Evolutionary conservation across 1,140 invertebrate species (phyloP).

Genomic region (Steinernema feltiae): DNA sequence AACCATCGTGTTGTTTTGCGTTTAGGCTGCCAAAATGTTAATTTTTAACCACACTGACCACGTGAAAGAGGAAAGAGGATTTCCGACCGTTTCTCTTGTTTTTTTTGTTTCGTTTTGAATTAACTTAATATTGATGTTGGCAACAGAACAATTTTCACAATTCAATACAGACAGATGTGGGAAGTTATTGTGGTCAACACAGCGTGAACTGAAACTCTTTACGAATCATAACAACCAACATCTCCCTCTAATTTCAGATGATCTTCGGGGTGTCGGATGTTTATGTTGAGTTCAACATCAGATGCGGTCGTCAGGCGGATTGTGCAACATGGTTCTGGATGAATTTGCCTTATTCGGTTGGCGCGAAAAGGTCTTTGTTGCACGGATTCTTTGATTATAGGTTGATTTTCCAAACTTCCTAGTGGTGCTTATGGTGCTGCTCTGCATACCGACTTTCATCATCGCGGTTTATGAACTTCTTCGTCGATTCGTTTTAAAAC

Average conservation of each 20-base stretch:
- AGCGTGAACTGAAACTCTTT: too few relatives aligned
- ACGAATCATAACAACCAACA: too few relatives aligned
- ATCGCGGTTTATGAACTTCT: neutral
- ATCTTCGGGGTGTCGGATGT: neutral
- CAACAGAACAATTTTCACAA: too few relatives aligned
- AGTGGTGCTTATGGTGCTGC: neutral
- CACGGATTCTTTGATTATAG: neutral
- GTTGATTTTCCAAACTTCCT: neutral
- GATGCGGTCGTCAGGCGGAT: neutral
- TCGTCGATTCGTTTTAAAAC: neutral
- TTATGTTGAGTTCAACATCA: neutral
- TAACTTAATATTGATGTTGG: too few relatives aligned
- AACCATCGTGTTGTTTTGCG: too few relatives aligned
- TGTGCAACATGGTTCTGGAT: neutral
- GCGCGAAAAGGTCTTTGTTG: neutral
- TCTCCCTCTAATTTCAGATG: neutral
- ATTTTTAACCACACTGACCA: too few relatives aligned
- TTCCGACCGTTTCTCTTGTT: too few relatives aligned
- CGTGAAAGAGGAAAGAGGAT: too few relatives aligned
- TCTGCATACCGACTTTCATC: neutral
- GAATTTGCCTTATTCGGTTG: neutral
- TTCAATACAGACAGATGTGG: too few relatives aligned
- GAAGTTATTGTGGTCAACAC: too few relatives aligned
- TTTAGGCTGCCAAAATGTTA: too few relatives aligned
- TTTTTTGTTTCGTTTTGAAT: too few relatives aligned